Evolutionary conservation across 92 coral and sea anemone species (phyloP).

Genomic region (Porites lobata): DNA sequence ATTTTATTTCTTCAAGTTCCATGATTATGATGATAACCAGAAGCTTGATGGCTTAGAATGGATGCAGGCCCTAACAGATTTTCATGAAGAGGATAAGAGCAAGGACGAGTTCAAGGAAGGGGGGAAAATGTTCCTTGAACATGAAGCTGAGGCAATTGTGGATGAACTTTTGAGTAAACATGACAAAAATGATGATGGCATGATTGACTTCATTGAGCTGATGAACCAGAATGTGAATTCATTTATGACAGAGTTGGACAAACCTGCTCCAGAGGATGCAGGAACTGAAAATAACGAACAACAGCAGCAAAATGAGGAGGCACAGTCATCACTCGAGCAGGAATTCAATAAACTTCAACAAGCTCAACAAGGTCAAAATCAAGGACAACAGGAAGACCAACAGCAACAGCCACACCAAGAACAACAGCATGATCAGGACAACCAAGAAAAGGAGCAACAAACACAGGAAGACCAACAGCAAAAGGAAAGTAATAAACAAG

Average conservation of each 20-base stretch:
- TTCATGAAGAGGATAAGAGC: conserved; percentile 68
- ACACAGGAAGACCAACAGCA: neutral
- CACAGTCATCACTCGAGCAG: conserved; percentile 39
- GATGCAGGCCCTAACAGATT: conserved; percentile 88
- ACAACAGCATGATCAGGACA: conserved; percentile 9
- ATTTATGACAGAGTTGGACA: conserved; percentile 89
- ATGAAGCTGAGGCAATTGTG: conserved; percentile 87
- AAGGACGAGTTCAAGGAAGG: conserved; percentile 70
- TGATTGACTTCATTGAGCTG: conserved; percentile 87
- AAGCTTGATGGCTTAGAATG: conserved; percentile 96
- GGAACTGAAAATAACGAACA: neutral
- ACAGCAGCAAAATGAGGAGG: conserved; percentile 29
- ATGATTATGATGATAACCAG: conserved; percentile 93
- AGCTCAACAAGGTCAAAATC: conserved; percentile 31
- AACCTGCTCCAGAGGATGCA: conserved; percentile 18
- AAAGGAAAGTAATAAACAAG: conserved; percentile 2
- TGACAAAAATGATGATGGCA: conserved; percentile 89
- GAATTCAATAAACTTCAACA: conserved; percentile 47
- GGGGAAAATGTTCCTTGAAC: conserved; percentile 78
- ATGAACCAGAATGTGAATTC: conserved; percentile 87
- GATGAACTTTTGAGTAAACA: conserved; percentile 94
- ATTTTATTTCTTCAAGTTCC: conserved; percentile 95
- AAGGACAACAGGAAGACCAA: conserved; percentile 24
- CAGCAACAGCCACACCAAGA: conserved; percentile 13
- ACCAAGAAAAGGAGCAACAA: neutral